Base-by-base conservation (phyloP, 2,113 vertebrate species). In the Pygathrix nemaeus region DNA sequence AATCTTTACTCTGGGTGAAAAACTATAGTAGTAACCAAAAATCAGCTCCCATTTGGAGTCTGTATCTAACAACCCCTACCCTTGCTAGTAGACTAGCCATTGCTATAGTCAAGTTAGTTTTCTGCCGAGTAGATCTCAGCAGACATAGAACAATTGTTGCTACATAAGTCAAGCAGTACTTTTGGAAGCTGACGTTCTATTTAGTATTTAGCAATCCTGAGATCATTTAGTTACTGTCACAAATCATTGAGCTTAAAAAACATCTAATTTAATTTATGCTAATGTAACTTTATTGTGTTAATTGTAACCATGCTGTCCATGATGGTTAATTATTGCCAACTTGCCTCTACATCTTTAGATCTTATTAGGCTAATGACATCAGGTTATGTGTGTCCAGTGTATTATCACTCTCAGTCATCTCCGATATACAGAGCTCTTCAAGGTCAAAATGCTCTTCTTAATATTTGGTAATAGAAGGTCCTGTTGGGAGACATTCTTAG, bases 201-300 rank as follows among this genome's bases (percentile, higher is more conserved):
- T 92, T 70, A 94, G 81, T 94, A 88, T 92, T n/a, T 89, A 75
- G 38, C 35, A 93, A 85, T 20, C 3, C 40, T 96, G 30, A 83
- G 27, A 55, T 83, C 38, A 76, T 75, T 96, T 93, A 93, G 76
- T 11, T 45, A 94, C 45, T 95, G 68, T 90, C 57, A 87, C 25
- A 92, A 95, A 96, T 57, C 59, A 68, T 87, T 80, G 48, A 95
- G 27, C 25, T 93, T 89, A 86, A 95, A 81, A 64, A 89, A 86
- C 23, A 92, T 21, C 73, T 96, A 75, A 93, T 95, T 97, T 95
- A 80, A 80, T 95, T 89, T 87, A 35, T 96, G 75, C 8, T 45
- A 92, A 75, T 92, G 32, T 57, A 90, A 27, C 25, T 94, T 96
- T 83, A 96, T 79, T 93, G 14, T 35, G 40, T 17, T 95, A 95